Percentiles rank a stretch among this genome's conserved stretches.
Evolutionary conservation across 2,888 invertebrate species (phyloP).

Genomic region (Bhutanitis thaidina): DNA sequence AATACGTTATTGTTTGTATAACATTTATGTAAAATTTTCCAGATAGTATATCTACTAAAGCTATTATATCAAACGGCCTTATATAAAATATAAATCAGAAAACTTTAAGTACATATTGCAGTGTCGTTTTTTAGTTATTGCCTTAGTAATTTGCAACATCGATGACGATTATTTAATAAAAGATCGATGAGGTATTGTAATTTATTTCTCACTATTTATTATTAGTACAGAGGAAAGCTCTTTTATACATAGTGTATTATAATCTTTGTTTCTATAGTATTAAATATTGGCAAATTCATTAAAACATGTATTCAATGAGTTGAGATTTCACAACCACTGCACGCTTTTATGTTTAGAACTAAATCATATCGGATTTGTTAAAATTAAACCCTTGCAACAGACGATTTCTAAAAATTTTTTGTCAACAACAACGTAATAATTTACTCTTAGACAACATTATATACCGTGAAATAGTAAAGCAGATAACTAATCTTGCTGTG

Average conservation of each 20-base stretch:
- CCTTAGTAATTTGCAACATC: constrained; percentile 47
- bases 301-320: constrained; percentile 22
- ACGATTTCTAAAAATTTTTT: too few relatives aligned
- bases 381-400: too few relatives aligned
- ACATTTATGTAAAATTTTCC: constrained; percentile 25
- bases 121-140: constrained; percentile 57
- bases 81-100: constrained; percentile 39
- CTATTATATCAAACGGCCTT: constrained; percentile 48
- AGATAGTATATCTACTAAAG: constrained; percentile 41
- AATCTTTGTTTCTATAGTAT: not conserved
- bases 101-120: constrained; percentile 48
- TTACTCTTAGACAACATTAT: too few relatives aligned
- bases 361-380: not conserved
- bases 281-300: not conserved
- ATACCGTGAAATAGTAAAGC: not conserved
- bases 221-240: too few relatives aligned
- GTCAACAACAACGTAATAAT: too few relatives aligned
- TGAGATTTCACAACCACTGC: constrained; percentile 31
- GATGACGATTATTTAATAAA: constrained; percentile 39
- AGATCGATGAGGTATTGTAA: constrained; percentile 17
- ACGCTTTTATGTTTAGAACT: constrained; percentile 2
- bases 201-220: too few relatives aligned
- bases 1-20: constrained; percentile 33
- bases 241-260: too few relatives aligned
- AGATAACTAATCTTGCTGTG: not conserved